These are phyloP conservation scores for Drosophila mojavensis DNA, from an alignment of 1,140 invertebrate species.

Conservation along the genomic window DNA sequence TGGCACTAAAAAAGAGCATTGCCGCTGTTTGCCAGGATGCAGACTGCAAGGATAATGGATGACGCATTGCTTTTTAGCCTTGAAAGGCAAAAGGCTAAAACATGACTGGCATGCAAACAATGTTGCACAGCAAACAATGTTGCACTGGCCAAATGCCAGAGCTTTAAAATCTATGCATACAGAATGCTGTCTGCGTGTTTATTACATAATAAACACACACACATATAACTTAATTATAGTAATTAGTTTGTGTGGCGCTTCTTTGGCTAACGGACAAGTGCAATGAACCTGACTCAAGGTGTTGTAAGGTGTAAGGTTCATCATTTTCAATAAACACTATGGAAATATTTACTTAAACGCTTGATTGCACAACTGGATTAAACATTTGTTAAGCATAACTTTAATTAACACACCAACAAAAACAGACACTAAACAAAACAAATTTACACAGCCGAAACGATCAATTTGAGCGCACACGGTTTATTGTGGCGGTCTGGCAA, in stretches of 20 bases:
- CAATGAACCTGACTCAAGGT: conserved; percentile 44
- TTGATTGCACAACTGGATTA: neutral
- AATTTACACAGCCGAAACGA: conserved; percentile 3
- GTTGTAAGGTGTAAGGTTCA: conserved; percentile 3
- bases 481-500: conserved; percentile 23
- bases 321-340: neutral
- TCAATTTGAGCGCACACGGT: conserved; percentile 14
- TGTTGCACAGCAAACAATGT: neutral
- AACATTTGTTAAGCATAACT: conserved; percentile 3
- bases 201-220: neutral
- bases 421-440: neutral
- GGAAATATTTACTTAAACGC: conserved; percentile 34
- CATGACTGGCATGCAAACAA: neutral
- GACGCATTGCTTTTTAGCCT: conserved; percentile 14
- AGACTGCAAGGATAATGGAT: conserved; percentile 24
- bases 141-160: neutral
- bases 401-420: conserved; percentile 3
- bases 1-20: conserved; percentile 77
- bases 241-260: conserved; percentile 5
- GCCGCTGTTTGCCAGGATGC: conserved; percentile 38
- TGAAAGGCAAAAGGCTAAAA: conserved; percentile 13
- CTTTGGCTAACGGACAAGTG: conserved; percentile 18
- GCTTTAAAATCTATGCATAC: neutral
- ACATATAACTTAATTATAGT: neutral
- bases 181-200: too few relatives aligned